Conservation (phyloP, 1,140 invertebrate species). For the Drosophila takahashii region DNA sequence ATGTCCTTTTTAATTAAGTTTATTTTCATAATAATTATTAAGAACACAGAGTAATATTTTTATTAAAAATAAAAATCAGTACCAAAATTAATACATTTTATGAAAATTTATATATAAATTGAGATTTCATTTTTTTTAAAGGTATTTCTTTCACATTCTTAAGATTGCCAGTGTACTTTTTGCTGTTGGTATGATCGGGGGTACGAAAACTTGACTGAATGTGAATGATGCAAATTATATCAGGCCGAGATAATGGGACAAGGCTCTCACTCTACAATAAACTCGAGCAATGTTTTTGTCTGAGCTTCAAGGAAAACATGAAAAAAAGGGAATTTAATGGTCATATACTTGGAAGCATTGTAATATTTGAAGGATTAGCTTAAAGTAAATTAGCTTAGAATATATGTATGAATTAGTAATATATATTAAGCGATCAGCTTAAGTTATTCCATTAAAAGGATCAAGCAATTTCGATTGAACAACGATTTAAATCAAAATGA, state of each 20-base stretch:
- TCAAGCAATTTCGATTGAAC: too few species aligned
- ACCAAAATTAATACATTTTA: too few species aligned
- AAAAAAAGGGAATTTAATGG: slow-evolving; percentile 6
- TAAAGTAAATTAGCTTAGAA: background rate
- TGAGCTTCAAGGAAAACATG: background rate
- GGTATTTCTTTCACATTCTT: too few species aligned
- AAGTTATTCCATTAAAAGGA: background rate
- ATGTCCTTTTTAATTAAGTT: too few species aligned
- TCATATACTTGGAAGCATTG: background rate
- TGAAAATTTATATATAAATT: too few species aligned
- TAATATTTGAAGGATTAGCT: slow-evolving; percentile 5
- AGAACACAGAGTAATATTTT: too few species aligned
- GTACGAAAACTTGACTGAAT: slow-evolving; percentile 35
- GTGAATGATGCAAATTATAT: slow-evolving; percentile 51
- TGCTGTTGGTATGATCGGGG: background rate
- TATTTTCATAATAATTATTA: too few species aligned
- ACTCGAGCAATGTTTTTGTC: slow-evolving; percentile 7
- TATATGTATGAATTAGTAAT: background rate
- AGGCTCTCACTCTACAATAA: slow-evolving; percentile 14
- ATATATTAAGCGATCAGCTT: background rate
- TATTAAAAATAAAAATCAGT: too few species aligned
- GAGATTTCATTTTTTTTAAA: too few species aligned
- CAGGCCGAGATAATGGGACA: slow-evolving; percentile 34
- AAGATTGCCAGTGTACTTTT: background rate
- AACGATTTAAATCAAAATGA: too few species aligned